These are phyloP conservation scores for Lordiphosa mommai DNA, from an alignment of 1,140 invertebrate species.

Conservation along the genomic window DNA sequence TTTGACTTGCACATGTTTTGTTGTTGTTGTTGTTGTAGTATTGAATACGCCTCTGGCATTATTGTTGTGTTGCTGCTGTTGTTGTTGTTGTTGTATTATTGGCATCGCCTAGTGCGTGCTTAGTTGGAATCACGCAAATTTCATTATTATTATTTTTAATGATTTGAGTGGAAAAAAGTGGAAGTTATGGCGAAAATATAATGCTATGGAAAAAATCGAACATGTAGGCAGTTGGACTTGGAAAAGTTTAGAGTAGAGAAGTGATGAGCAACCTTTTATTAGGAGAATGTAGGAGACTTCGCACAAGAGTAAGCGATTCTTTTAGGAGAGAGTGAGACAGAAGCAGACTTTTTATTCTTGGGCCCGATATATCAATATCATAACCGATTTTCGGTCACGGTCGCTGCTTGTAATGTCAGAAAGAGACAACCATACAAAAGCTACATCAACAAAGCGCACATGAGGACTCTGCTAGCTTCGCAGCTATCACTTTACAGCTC, in stretches of 20 bases:
- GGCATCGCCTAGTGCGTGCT: constrained; percentile 71
- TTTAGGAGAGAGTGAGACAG: too few relatives aligned
- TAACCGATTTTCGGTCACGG: too few relatives aligned
- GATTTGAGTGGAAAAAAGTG: constrained; percentile 62
- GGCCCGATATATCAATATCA: too few relatives aligned
- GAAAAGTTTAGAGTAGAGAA: too few relatives aligned
- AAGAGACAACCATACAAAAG: not conserved
- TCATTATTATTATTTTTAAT: constrained; percentile 76
- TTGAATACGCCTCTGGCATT: constrained; percentile 59
- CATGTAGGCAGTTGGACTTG: constrained; percentile 6
- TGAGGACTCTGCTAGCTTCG: too few relatives aligned
- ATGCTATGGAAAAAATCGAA: not conserved
- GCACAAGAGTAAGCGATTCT: too few relatives aligned
- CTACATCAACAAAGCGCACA: too few relatives aligned
- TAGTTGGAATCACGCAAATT: constrained; percentile 74
- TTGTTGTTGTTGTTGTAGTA: constrained; percentile 51
- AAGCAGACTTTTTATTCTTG: too few relatives aligned
- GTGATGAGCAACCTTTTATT: too few relatives aligned
- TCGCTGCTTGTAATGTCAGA: too few relatives aligned
- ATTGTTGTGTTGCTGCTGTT: constrained; percentile 17
- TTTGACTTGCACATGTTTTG: constrained; percentile 63
- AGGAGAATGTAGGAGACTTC: too few relatives aligned
- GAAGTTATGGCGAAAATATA: constrained; percentile 1
- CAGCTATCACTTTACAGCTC: too few relatives aligned
- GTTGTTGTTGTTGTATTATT: constrained; percentile 43